A percentile compares a stretch with the other conserved stretches of the same genome.
Conservation (phyloP, 2,888 invertebrate species). For the Diplazon laetatorius region DNA sequence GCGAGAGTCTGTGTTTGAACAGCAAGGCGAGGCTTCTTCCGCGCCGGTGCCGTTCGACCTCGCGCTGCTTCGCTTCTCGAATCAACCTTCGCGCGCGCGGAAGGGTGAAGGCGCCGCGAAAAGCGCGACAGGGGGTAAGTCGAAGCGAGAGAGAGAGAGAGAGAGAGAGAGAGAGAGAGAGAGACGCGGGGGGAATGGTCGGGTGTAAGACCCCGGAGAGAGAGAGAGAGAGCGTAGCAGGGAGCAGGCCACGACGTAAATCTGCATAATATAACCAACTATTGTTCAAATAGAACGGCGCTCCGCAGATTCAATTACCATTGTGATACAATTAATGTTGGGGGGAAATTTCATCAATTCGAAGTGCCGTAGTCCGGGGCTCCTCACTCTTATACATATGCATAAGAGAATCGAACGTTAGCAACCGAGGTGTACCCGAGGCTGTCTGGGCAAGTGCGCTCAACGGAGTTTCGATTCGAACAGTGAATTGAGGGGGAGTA, state of each 20-base stretch:
- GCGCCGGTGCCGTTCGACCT: constrained; percentile 48
- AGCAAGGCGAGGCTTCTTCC: constrained; percentile 77
- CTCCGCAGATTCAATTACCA: constrained; percentile 83
- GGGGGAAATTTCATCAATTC: constrained; percentile 83
- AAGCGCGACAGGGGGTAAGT: constrained; percentile 59
- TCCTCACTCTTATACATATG: constrained; percentile 82
- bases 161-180: constrained; percentile 51
- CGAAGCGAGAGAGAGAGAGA: constrained; percentile 44
- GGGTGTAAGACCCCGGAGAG: constrained; percentile 57
- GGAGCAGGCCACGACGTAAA: constrained; percentile 79
- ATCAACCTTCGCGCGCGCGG: constrained; percentile 38
- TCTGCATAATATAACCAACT: constrained; percentile 83
- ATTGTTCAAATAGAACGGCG: constrained; percentile 83
- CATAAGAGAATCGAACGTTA: constrained; percentile 81
- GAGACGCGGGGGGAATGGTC: constrained; percentile 39
- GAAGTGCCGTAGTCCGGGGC: constrained; percentile 75
- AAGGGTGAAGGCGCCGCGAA: constrained; percentile 60
- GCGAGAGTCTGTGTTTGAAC: constrained; percentile 83
- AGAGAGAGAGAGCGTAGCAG: constrained; percentile 63
- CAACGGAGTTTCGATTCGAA: constrained; percentile 27
- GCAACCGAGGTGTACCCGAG: constrained; percentile 59
- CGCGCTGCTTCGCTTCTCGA: constrained; percentile 39
- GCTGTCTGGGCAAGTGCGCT: constrained; percentile 22
- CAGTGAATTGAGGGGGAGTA: neutral
- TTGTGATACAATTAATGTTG: constrained; percentile 83